Evolutionary conservation across 2,888 invertebrate genomes (phyloP).

Genomic region (Dermolepida albohirtum): DNA sequence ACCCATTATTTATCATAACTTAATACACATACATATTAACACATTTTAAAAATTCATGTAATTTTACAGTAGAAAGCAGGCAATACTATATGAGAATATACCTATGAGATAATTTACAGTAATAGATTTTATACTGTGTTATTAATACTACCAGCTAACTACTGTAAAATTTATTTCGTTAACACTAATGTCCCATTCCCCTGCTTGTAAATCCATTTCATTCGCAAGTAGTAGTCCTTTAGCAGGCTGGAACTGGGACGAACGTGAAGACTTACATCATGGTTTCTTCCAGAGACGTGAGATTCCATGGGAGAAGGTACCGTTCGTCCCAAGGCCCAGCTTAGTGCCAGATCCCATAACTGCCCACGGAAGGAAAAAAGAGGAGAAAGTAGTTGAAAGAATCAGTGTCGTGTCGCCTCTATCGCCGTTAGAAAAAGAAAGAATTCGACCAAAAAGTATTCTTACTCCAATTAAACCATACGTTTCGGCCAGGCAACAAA

Average conservation of each 20-base stretch:
- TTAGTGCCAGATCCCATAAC: constrained; percentile 87
- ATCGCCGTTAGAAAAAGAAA: constrained; percentile 71
- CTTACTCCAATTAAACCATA: constrained; percentile 75
- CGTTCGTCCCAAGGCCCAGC: constrained; percentile 87
- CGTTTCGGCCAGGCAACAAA: constrained; percentile 75
- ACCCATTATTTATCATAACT: too few species aligned
- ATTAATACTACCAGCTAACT: too few species aligned
- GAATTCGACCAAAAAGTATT: constrained; percentile 72
- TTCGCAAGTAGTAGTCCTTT: constrained; percentile 7
- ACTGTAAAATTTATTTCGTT: constrained; percentile 6
- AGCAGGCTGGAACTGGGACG: constrained; percentile 53
- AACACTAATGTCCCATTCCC: constrained; percentile 52
- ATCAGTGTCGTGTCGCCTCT: constrained; percentile 68
- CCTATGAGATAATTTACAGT: too few species aligned
- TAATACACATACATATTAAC: too few species aligned
- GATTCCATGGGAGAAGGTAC: constrained; percentile 91
- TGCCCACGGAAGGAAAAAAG: constrained; percentile 79
- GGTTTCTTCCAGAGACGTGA: constrained; percentile 76
- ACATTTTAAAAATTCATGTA: too few species aligned
- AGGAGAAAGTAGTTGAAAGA: constrained; percentile 58
- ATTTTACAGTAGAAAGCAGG: too few species aligned
- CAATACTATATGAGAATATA: too few species aligned
- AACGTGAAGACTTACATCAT: constrained; percentile 54
- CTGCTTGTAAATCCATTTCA: constrained; percentile 49
- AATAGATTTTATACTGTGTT: too few species aligned